These are phyloP conservation scores for Eurois occulta DNA, from an alignment of 2,888 invertebrate species.

Conservation along the genomic window DNA sequence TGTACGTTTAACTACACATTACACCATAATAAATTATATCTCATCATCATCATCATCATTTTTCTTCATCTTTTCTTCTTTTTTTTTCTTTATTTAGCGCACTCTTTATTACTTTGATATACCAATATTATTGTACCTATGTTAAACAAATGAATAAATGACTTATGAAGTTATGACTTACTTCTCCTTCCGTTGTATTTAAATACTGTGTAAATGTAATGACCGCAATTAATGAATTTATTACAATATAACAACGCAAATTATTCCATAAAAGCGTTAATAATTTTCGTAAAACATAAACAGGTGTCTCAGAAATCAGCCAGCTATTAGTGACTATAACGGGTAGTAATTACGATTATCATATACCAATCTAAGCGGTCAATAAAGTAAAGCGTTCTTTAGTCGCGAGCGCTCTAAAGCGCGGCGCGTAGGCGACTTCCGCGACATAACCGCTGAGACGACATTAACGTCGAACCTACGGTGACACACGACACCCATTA, in stretches of 20 bases:
- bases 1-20: not conserved
- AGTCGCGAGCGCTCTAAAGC: constrained; percentile 75
- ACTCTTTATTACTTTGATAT: too few relatives aligned
- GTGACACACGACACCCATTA: constrained; percentile 79
- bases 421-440: constrained; percentile 81
- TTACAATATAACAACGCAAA: constrained; percentile 18
- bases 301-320: constrained; percentile 28
- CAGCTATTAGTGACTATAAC: constrained; percentile 30
- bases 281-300: constrained; percentile 26
- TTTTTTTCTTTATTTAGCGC: too few relatives aligned
- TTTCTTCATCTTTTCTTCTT: too few relatives aligned
- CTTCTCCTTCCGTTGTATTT: too few relatives aligned
- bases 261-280: constrained; percentile 20
- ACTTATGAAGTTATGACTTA: too few relatives aligned
- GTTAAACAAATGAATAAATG: too few relatives aligned
- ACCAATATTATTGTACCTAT: too few relatives aligned
- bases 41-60: too few relatives aligned
- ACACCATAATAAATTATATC: not conserved
- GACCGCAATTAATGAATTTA: not conserved
- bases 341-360: constrained; percentile 55
- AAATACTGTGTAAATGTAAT: constrained; percentile 15
- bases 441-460: constrained; percentile 73
- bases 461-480: constrained; percentile 75
- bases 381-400: constrained; percentile 59
- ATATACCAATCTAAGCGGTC: constrained; percentile 45